Evolutionary conservation across 2,113 vertebrate species (phyloP), one percentile per base, ranked within the genome.

Genomic region (Cervus canadensis): DNA sequence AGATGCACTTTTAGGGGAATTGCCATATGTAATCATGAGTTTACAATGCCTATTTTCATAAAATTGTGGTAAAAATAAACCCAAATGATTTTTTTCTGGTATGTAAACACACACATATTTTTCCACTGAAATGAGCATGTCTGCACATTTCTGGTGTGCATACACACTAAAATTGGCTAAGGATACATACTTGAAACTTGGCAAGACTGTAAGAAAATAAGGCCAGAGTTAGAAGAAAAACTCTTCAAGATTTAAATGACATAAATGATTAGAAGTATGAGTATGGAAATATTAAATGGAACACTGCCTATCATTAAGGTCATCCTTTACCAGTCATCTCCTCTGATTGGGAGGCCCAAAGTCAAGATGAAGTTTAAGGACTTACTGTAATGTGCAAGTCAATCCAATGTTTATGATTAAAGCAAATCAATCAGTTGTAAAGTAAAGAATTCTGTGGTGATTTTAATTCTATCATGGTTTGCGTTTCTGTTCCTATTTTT

Each of bases 111-210:
- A 48, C 10, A 83, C 33, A 74, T 23, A 76, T 33, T 74, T 83
- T 59, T 74, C n/a, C 43, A 33, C 33, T 85, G 86, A 98, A 96
- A 85, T 97, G 79, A 98, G 86, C n/a, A 92, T 56, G 48, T 62
- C 79, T 96, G 36, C 28, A 81, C 25, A 89, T 81, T 87, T 93
- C 74, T 95, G 88, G 62, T 97, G 36, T 95, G 52, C 45, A 83
- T 78, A 82, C 57, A 85, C 36, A 90, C 9, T 91, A 81, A 96
- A 96, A 91, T 92, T 96, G 95, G 71, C 83, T 92, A 57, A 89
- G 62, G 64, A 83, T 89, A 89, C 48, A 96, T 57, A 97, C 17
- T 95, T 57, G n/a, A 96, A 98, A 97, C 79, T 98, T 97, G 89
- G 81, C 83, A 96, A 97, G 57, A 40, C 60, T 90, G 5, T 88